Evolutionary conservation across 2,888 invertebrate genomes (phyloP).

Genomic region (Drosophila nr. medialis): DNA sequence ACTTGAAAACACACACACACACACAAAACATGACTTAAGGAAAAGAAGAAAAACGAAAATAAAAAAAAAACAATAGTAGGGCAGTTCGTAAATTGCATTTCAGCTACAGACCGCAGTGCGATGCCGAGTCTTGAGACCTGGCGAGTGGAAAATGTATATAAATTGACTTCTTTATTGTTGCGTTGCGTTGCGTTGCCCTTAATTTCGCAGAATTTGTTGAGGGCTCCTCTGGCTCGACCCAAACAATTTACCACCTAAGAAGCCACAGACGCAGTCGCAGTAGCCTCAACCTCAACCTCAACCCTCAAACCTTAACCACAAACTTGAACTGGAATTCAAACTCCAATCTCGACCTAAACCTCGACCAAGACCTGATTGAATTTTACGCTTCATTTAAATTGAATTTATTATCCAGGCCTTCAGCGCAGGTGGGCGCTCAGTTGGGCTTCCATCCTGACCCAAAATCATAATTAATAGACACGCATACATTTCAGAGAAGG

Average conservation of each 20-base stretch:
- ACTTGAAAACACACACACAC: constrained; percentile 50
- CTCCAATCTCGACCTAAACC: constrained; percentile 33
- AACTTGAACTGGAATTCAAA: constrained; percentile 28
- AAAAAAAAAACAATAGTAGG: constrained; percentile 48
- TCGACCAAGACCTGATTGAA: constrained; percentile 73
- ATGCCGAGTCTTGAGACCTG: constrained; percentile 26
- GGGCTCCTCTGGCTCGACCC: constrained; percentile 33
- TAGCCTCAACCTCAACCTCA: constrained; percentile 37
- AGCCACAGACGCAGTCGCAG: constrained; percentile 72
- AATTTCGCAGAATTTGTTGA: constrained; percentile 76
- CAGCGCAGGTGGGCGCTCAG: constrained; percentile 59
- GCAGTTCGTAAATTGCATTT: constrained; percentile 76
- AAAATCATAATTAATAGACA: constrained; percentile 76
- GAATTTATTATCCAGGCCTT: constrained; percentile 72
- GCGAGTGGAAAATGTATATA: constrained; percentile 78
- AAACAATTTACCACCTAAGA: constrained; percentile 78
- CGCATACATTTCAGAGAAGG: constrained; percentile 54
- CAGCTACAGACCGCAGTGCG: constrained; percentile 56
- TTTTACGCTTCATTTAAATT: constrained; percentile 82
- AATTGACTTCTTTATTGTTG: constrained; percentile 81
- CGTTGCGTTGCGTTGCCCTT: constrained; percentile 59
- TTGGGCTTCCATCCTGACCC: constrained; percentile 39
- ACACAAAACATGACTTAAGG: constrained; percentile 34
- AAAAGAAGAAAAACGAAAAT: constrained; percentile 20
- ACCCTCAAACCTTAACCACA: constrained; percentile 14